A percentile compares a stretch with the other conserved stretches of the same genome.
Evolutionary conservation across 2,888 invertebrate species (phyloP).

Genomic region (Anoncus sp.): DNA sequence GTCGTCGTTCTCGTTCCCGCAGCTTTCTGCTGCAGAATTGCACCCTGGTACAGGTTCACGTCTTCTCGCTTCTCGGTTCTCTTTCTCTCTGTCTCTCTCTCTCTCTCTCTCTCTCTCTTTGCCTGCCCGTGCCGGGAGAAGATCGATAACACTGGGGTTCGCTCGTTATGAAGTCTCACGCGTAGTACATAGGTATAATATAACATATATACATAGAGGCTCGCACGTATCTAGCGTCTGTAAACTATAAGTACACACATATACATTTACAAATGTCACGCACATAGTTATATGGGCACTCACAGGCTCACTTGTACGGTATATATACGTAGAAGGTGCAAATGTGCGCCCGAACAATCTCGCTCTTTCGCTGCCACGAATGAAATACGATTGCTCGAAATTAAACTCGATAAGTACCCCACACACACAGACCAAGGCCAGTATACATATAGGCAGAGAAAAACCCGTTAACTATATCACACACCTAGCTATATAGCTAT

Average conservation of each 20-base stretch:
- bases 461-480: constrained; percentile 14
- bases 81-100: background rate
- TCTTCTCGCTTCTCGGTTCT: constrained; percentile 12
- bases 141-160: constrained; percentile 64
- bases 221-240: constrained; percentile 39
- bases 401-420: constrained; percentile 72
- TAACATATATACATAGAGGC: constrained; percentile 20
- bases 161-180: constrained; percentile 61
- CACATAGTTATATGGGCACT: constrained; percentile 32
- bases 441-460: constrained; percentile 18
- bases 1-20: constrained; percentile 10
- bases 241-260: constrained; percentile 12
- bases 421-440: constrained; percentile 5
- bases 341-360: constrained; percentile 18
- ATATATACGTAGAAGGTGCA: constrained; percentile 24
- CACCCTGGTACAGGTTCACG: constrained; percentile 12
- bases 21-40: constrained; percentile 20
- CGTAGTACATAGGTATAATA: constrained; percentile 38
- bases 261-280: constrained; percentile 4
- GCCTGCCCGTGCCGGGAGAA: constrained; percentile 21
- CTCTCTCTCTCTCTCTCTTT: no score
- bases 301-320: constrained; percentile 34
- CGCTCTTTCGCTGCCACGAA: constrained; percentile 32
- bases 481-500: constrained; percentile 10
- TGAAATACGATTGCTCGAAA: constrained; percentile 74